Percentiles rank a stretch among this genome's conserved stretches.
phyloP scores from a whole-genome alignment of 2,888 invertebrate genomes.

The Hyppa rectilinea region DNA sequence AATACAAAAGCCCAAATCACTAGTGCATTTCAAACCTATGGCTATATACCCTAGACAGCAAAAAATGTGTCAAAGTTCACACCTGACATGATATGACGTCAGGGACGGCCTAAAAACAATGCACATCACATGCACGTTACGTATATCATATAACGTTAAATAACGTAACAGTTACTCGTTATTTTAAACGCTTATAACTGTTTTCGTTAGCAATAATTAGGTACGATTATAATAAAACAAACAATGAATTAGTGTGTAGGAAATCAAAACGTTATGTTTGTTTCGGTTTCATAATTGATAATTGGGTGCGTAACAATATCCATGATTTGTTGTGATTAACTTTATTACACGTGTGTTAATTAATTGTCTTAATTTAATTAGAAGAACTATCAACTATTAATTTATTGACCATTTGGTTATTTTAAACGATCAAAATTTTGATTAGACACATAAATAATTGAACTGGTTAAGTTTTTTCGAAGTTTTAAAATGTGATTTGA shows the following conservation, averaged over 20 bases:
- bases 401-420: background rate
- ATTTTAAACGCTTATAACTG: conserved; percentile 24
- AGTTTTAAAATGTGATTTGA: no score
- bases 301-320: conserved; percentile 1
- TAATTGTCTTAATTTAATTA: background rate
- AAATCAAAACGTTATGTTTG: conserved; percentile 4
- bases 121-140: conserved; percentile 41
- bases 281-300: conserved; percentile 14
- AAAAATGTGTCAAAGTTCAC: conserved; percentile 53
- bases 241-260: conserved; percentile 14
- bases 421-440: background rate
- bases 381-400: background rate
- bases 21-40: background rate
- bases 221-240: conserved; percentile 30
- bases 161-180: conserved; percentile 46
- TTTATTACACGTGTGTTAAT: background rate
- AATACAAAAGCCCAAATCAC: background rate
- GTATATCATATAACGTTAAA: conserved; percentile 47
- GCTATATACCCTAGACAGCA: background rate
- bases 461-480: background rate
- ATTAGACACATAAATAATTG: no score
- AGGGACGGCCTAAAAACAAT: conserved; percentile 51
- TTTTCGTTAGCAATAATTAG: conserved; percentile 20
- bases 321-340: background rate
- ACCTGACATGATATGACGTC: conserved; percentile 48